Percentiles rank a stretch among this genome's conserved stretches.
These are phyloP conservation scores for Phyllotreta cruciferae DNA, from an alignment of 2,888 invertebrate genomes.

Conservation along the genomic window DNA sequence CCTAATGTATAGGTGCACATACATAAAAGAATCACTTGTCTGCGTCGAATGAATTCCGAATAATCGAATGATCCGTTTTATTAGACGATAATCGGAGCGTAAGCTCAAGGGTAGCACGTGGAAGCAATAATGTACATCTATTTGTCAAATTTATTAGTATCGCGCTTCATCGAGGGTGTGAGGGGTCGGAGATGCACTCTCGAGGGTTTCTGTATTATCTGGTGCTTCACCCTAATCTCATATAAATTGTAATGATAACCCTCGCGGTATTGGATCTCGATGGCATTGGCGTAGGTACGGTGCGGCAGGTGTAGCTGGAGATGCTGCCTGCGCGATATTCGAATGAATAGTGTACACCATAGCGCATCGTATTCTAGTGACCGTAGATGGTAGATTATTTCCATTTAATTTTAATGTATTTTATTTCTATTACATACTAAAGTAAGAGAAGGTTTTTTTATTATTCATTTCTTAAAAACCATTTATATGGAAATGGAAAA, in stretches of 20 bases:
- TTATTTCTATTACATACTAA: too few species aligned
- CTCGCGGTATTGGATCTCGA: constrained; percentile 44
- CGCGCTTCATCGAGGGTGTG: constrained; percentile 28
- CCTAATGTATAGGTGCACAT: too few species aligned
- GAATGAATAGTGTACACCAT: too few species aligned
- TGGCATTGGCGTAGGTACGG: not conserved
- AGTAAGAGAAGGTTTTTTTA: too few species aligned
- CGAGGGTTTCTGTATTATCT: constrained; percentile 56
- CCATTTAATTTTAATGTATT: too few species aligned
- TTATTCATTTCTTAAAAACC: not conserved
- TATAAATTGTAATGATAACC: constrained; percentile 59
- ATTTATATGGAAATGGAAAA: not conserved
- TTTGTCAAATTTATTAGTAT: constrained; percentile 58
- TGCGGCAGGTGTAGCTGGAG: not conserved
- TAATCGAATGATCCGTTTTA: constrained; percentile 40
- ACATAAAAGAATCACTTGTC: constrained; percentile 30
- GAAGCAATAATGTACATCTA: constrained; percentile 56
- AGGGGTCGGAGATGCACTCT: constrained; percentile 50
- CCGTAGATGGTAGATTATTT: too few species aligned
- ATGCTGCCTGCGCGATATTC: too few species aligned
- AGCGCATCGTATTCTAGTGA: too few species aligned
- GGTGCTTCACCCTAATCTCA: constrained; percentile 57
- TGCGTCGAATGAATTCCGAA: constrained; percentile 5
- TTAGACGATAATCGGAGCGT: constrained; percentile 40
- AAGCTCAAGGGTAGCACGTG: constrained; percentile 37